Evolutionary conservation across 2,113 vertebrate genomes (phyloP).

Genomic region (Carassius auratus): DNA sequence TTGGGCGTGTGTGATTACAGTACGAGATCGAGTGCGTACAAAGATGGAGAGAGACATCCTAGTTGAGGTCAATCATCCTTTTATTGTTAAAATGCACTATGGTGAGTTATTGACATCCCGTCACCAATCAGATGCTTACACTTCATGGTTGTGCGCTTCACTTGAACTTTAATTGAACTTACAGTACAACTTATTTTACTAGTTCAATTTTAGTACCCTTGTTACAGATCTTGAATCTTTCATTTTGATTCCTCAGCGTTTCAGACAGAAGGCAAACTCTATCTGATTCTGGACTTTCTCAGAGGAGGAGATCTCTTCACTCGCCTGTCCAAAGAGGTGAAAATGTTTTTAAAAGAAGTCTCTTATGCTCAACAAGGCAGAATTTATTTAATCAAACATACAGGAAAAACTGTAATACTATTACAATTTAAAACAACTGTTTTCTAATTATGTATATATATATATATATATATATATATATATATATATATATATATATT

Average conservation of each 20-base stretch:
- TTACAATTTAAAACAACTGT: neutral
- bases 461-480: no score
- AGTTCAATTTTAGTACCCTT: neutral
- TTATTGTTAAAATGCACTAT: constrained; percentile 97
- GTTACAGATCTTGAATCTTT: neutral
- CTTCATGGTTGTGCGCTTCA: neutral
- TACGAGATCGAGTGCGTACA: constrained; percentile 93
- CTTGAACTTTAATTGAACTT: neutral
- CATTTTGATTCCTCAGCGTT: constrained; percentile 79
- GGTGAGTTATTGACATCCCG: constrained; percentile 77
- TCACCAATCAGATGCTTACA: constrained; percentile 40
- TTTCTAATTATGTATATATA: neutral
- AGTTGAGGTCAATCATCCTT: constrained; percentile 98
- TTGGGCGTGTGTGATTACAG: constrained; percentile 71
- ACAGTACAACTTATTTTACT: neutral
- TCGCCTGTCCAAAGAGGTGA: constrained; percentile 97
- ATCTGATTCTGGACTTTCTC: constrained; percentile 98
- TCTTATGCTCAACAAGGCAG: neutral
- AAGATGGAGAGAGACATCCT: constrained; percentile 99
- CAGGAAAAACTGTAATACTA: neutral
- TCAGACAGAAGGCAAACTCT: constrained; percentile 68
- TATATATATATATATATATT: neutral
- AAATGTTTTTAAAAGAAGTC: neutral
- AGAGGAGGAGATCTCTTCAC: constrained; percentile 98
- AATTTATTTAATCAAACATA: neutral